Evolutionary conservation across 2,113 vertebrate genomes (phyloP), one percentile per base, ranked within the genome.

Genomic region (Xiphias gladius): DNA sequence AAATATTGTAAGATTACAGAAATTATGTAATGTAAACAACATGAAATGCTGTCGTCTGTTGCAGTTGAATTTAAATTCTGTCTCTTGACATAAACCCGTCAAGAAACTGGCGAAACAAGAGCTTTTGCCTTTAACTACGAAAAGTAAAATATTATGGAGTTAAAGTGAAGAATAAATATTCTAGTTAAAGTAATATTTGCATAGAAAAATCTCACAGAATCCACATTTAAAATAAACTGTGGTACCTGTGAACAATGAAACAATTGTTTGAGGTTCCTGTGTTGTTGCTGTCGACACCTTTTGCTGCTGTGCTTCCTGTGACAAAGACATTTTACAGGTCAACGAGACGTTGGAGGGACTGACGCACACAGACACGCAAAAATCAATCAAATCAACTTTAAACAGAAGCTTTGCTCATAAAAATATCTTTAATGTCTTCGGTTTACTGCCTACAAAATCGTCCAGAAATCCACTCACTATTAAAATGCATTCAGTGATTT

Each of bases 291-390:
- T 79, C 54, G 20, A 80, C 73, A 50, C 74, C 69, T 67, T 67
- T 64, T 30, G 37, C 26, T 32, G 35, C 20, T 61, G 46, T 0
- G 39, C 83, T 90, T 93, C 90, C 90, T 94, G 92, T 89, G 83
- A 85, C 62, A 80, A 24, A 75, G 68, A 55, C 4, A 7, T 28
- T 12, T 35, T 24, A 70, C 35, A 19, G 12, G 88, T 69, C 75
- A 76, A 79, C 55, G 46, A 71, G 73, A 69, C 71, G 17, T 61
- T 8, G 62, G 9, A 52, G 22, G 50, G 48, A 13, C 24, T 6
- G 32, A 48, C 62, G 14, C 39, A 66, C 26, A 72, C 59, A 62
- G 26, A 75, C 65, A 70, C 41, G 69, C 35, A 35, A 14, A 78
- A 28, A 16, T 9, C 10, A 58, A 26, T 16, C 16, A 52, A 19